phyloP scores from a whole-genome alignment of 2,888 invertebrate genomes.

The Hirtodrosophila trivittata region DNA sequence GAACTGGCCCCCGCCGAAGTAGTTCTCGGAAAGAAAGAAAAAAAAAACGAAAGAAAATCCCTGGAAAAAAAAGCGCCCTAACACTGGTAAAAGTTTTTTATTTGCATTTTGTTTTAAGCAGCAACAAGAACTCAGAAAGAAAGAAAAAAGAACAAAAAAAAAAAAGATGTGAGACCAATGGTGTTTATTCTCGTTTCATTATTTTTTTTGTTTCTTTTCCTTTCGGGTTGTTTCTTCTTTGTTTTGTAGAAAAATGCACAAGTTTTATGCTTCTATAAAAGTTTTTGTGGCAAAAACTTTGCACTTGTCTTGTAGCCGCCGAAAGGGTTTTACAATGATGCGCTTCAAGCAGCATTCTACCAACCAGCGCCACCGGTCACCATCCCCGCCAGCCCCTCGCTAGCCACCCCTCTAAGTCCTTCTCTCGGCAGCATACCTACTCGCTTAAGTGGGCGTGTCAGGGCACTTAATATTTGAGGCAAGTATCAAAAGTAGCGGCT shows the following conservation, averaged over 20 bases:
- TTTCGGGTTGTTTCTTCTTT: slow-evolving; percentile 61
- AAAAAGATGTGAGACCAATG: slow-evolving; percentile 57
- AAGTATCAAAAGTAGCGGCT: slow-evolving; percentile 48
- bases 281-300: slow-evolving; percentile 74
- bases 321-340: slow-evolving; percentile 80
- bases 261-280: slow-evolving; percentile 74
- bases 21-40: slow-evolving; percentile 55
- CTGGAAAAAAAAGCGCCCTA: slow-evolving; percentile 33
- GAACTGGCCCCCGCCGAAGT: slow-evolving; percentile 35
- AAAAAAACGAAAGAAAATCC: slow-evolving; percentile 19
- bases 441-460: slow-evolving; percentile 52
- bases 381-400: not conserved
- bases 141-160: slow-evolving; percentile 13
- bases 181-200: slow-evolving; percentile 39
- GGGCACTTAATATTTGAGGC: slow-evolving; percentile 65
- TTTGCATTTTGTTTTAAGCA: slow-evolving; percentile 76
- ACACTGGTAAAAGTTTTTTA: slow-evolving; percentile 66
- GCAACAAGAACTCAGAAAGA: slow-evolving; percentile 17
- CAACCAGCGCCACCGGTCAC: not conserved
- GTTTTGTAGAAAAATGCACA: slow-evolving; percentile 76
- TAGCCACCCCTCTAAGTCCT: not conserved
- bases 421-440: not conserved
- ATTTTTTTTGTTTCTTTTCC: slow-evolving; percentile 9
- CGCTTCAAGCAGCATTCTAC: slow-evolving; percentile 51
- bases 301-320: slow-evolving; percentile 77